These are phyloP conservation scores for Xenopus laevis DNA, from an alignment of 2,113 vertebrate genomes.

Conservation along the genomic window DNA sequence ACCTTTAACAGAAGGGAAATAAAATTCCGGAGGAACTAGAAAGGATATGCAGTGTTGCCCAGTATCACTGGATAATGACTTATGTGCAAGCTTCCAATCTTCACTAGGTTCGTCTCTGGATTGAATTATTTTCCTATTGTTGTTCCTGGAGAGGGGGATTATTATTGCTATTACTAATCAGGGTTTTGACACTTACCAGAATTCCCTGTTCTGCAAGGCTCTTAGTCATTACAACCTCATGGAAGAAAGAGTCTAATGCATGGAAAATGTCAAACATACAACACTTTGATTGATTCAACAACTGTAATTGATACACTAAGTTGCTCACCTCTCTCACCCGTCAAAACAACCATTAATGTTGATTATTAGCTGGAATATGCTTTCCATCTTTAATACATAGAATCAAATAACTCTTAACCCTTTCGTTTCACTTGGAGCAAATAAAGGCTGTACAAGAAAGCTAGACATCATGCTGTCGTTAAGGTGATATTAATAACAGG, in stretches of 20 bases:
- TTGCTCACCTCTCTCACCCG: constrained; percentile 38
- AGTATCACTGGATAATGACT: neutral
- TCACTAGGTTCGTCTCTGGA: neutral
- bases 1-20: too few relatives aligned
- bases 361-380: constrained; percentile 30
- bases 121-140: constrained; percentile 4
- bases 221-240: constrained; percentile 24
- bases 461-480: too few relatives aligned
- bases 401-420: constrained; percentile 13
- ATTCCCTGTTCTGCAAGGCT: constrained; percentile 13
- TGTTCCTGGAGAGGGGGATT: neutral
- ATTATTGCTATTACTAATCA: constrained; percentile 31
- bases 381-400: constrained; percentile 21
- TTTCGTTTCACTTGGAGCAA: constrained; percentile 1
- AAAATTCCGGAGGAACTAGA: too few relatives aligned
- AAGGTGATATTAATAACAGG: too few relatives aligned
- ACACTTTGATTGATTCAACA: constrained; percentile 40
- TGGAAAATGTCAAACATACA: constrained; percentile 24
- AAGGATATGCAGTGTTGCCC: neutral
- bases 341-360: constrained; percentile 42
- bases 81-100: neutral
- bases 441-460: neutral
- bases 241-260: constrained; percentile 26
- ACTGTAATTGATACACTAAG: constrained; percentile 36
- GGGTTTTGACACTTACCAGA: constrained; percentile 28